Percentiles rank a stretch among this genome's conserved stretches.
Evolutionary conservation across 2,113 vertebrate species (phyloP).

Genomic region (Rhinolophus sinicus): DNA sequence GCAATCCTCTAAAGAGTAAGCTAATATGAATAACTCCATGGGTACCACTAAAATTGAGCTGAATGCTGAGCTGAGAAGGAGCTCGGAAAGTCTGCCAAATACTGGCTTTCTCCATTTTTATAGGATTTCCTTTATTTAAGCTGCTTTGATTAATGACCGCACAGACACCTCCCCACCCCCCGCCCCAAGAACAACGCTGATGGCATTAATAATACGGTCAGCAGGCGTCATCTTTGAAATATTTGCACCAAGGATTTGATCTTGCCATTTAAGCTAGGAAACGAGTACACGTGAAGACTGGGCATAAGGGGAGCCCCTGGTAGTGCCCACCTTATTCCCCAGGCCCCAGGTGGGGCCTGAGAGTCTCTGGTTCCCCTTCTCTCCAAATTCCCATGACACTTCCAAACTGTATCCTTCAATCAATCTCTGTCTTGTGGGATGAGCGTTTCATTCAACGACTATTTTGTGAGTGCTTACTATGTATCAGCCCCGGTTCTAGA

Average conservation of each 20-base stretch:
- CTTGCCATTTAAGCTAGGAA: background rate
- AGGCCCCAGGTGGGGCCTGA: background rate
- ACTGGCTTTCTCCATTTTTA: conserved; percentile 5
- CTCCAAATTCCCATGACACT: background rate
- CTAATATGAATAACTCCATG: conserved; percentile 25
- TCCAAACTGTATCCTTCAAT: background rate
- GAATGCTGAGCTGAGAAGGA: background rate
- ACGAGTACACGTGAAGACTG: background rate
- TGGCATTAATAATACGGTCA: conserved; percentile 50
- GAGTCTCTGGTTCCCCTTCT: background rate
- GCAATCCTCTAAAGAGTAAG: conserved; percentile 29
- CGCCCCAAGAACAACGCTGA: background rate
- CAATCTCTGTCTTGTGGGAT: background rate
- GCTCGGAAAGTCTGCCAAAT: conserved; percentile 33
- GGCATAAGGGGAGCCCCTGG: background rate
- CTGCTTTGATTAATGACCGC: conserved; percentile 63
- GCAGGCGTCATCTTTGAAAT: background rate
- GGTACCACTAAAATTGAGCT: conserved; percentile 18
- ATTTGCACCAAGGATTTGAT: conserved; percentile 18
- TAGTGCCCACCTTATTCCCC: background rate
- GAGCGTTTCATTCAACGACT: background rate
- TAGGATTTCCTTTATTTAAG: conserved; percentile 39
- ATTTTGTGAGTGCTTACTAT: background rate
- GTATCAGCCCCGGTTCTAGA: background rate
- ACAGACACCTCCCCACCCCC: background rate